A percentile compares a stretch with the other conserved stretches of the same genome.
Conservation (phyloP, 2,888 invertebrate genomes). For the Folsomia candida region DNA sequence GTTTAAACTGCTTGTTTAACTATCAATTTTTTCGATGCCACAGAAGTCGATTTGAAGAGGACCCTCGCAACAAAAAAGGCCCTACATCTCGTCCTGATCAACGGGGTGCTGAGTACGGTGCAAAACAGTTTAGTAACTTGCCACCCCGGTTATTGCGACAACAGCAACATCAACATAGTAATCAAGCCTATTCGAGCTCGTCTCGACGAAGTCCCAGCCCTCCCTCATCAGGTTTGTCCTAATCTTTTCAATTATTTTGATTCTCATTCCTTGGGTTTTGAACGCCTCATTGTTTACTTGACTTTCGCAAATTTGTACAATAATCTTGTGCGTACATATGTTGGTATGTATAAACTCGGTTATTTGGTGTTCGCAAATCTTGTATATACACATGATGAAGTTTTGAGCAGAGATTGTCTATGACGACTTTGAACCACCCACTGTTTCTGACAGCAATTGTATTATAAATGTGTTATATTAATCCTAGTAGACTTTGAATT, state of each 20-base stretch:
- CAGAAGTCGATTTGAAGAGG: slow-evolving; percentile 43
- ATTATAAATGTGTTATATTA: too few species aligned
- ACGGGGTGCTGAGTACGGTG: slow-evolving; percentile 36
- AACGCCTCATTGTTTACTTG: too few species aligned
- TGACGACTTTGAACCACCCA: too few species aligned
- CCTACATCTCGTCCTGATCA: slow-evolving; percentile 17
- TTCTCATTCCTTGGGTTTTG: background rate
- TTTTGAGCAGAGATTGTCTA: background rate
- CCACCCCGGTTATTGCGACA: slow-evolving; percentile 46
- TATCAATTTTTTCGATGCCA: too few species aligned
- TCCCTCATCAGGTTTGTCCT: slow-evolving; percentile 23
- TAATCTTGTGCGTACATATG: too few species aligned
- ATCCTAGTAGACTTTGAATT: too few species aligned
- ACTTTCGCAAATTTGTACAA: too few species aligned
- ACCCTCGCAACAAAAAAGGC: slow-evolving; percentile 24
- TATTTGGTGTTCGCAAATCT: too few species aligned
- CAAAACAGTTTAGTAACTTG: slow-evolving; percentile 43
- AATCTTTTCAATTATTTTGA: background rate
- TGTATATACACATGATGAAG: too few species aligned
- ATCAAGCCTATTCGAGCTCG: slow-evolving; percentile 26
- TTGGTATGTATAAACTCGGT: too few species aligned
- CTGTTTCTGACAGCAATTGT: too few species aligned
- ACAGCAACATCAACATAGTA: slow-evolving; percentile 34
- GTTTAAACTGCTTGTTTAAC: too few species aligned
- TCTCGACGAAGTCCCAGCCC: slow-evolving; percentile 49